Conservation (phyloP, 2,888 invertebrate species). For the Drosophila fulvimacula region DNA sequence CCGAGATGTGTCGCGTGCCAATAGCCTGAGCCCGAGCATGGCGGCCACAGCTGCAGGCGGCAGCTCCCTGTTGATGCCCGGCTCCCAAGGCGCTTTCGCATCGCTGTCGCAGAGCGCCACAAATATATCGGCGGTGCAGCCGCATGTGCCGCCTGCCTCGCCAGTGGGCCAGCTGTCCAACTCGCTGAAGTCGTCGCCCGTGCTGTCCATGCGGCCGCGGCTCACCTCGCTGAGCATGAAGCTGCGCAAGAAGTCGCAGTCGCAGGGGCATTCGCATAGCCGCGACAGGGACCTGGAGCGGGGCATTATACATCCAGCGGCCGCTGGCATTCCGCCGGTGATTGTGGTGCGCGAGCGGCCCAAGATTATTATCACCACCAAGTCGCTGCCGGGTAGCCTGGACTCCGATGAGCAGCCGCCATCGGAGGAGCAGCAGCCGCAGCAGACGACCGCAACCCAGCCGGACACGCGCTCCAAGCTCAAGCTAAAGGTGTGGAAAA, state of each 20-base stretch:
- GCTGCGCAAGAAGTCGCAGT: constrained; percentile 82
- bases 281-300: constrained; percentile 77
- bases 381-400: constrained; percentile 92
- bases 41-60: constrained; percentile 63
- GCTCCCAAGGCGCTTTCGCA: constrained; percentile 60
- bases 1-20: constrained; percentile 81
- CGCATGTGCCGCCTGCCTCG: constrained; percentile 84
- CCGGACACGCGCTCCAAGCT: constrained; percentile 79
- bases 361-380: constrained; percentile 87
- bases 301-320: constrained; percentile 70
- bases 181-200: constrained; percentile 84
- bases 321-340: constrained; percentile 69
- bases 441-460: neutral
- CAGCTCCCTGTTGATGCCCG: constrained; percentile 77
- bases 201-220: constrained; percentile 83
- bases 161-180: constrained; percentile 83
- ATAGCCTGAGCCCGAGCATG: constrained; percentile 82
- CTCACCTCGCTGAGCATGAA: constrained; percentile 84
- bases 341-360: constrained; percentile 81
- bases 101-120: constrained; percentile 83
- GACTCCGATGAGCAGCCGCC: constrained; percentile 88
- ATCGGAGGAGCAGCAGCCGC: constrained; percentile 59
- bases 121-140: constrained; percentile 83
- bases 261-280: constrained; percentile 17
- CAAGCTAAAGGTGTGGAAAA: constrained; percentile 88